Conservation (phyloP, 2,113 vertebrate species). For the Ammodytes dubius region DNA sequence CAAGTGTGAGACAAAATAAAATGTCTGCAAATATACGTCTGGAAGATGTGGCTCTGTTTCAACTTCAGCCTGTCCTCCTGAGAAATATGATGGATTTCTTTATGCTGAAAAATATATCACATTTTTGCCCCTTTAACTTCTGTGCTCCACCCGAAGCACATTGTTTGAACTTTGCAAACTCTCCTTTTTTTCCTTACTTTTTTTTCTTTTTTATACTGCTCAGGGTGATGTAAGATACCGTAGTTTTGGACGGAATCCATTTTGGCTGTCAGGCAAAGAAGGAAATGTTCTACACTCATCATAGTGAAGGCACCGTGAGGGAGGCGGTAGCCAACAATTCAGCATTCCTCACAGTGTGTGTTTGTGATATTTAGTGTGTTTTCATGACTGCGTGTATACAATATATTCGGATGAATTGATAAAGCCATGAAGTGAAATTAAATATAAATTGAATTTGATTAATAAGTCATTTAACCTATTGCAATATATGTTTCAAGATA, state of each 20-base stretch:
- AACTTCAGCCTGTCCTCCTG: constrained; percentile 13
- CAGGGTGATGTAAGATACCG: constrained; percentile 30
- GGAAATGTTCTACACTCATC: constrained; percentile 20
- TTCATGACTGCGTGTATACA: background rate
- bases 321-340: constrained; percentile 1
- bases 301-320: constrained; percentile 24
- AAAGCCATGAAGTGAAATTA: background rate
- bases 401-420: background rate
- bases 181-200: background rate
- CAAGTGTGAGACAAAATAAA: background rate
- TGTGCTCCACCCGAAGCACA: constrained; percentile 44
- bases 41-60: background rate
- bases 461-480: background rate
- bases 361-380: background rate
- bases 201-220: constrained; percentile 20
- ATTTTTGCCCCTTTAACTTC: constrained; percentile 42
- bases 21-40: background rate
- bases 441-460: background rate
- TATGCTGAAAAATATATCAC: constrained; percentile 44
- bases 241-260: constrained; percentile 60
- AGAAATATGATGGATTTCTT: constrained; percentile 44
- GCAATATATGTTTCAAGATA: background rate
- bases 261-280: constrained; percentile 57
- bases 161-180: constrained; percentile 58
- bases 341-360: background rate